Evolutionary conservation across 2,113 vertebrate species (phyloP), one percentile per base, ranked within the genome.

Genomic region (Nothobranchius kuhntae): DNA sequence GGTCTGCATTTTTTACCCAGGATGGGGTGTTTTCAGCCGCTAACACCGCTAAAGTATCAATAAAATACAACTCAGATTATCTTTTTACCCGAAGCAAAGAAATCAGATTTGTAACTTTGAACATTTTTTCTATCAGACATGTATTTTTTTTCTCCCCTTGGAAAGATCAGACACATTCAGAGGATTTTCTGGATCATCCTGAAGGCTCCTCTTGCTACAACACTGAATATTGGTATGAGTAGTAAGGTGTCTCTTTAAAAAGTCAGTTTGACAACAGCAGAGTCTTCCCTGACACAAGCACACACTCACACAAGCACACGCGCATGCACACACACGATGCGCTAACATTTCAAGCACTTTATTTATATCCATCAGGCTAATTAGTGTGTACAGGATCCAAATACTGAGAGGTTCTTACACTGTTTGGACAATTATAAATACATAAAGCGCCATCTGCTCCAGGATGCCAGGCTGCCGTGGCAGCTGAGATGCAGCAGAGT

Each of bases 401-500:
- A 88, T 77, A 78, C 73, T 73, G 84, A 87, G 79, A 84, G 76
- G 71, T 81, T 82, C 83, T 83, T 85, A 84, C 75, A 88, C 83
- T 89, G 83, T 89, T 91, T 89, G 86, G 78, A 86, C 86, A 85
- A 85, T 89, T 91, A 87, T 87, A 84, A 88, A 85, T 85, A 85
- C 87, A 91, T 88, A 91, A 90, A 85, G 78, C 69, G 38, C 89
- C 89, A 89, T 91, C 89, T 91, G 89, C 74, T 83, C 70, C 4
- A 65, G 70, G 67, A 80, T 80, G 85, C 86, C 81, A 79, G 71
- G 59, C 81, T 73, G 82, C 68, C 68, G 71, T 81, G 80, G 81
- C 83, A 89, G 86, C 84, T 75, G 77, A 85, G 77, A 90, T 75
- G 75, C 58, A 82, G 64, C 68, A 74, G 78, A 65, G 35, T 80